These are phyloP conservation scores for Heliconius himera DNA, from an alignment of 1,140 invertebrate genomes.

Conservation along the genomic window DNA sequence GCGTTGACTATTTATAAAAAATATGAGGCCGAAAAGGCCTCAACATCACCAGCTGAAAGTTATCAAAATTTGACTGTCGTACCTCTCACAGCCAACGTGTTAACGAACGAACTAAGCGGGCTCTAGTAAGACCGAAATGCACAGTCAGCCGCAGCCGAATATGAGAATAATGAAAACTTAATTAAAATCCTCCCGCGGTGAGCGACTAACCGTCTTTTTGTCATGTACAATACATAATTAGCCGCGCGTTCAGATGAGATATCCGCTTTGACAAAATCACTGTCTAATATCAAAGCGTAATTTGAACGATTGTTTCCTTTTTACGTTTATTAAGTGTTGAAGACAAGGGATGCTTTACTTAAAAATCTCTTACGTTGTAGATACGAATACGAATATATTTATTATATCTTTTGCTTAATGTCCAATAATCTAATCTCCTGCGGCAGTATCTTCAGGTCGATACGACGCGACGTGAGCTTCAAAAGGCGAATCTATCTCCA, in stretches of 20 bases:
- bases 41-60: too few relatives aligned
- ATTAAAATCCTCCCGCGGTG: background rate
- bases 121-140: background rate
- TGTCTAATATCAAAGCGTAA: background rate
- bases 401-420: too few relatives aligned
- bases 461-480: too few relatives aligned
- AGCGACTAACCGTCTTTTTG: background rate
- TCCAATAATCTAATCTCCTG: too few relatives aligned
- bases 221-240: background rate
- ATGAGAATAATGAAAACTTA: background rate
- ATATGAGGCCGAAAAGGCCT: too few relatives aligned
- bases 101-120: background rate
- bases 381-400: too few relatives aligned
- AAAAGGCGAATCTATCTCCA: too few relatives aligned
- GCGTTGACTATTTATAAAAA: too few relatives aligned
- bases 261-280: background rate
- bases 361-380: too few relatives aligned
- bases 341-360: background rate
- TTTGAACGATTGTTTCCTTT: background rate
- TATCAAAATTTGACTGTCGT: too few relatives aligned
- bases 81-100: too few relatives aligned
- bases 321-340: background rate
- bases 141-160: background rate
- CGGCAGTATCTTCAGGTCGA: too few relatives aligned
- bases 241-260: background rate